Conservation (phyloP, 1,140 invertebrate species). For the Teleopsis dalmanni region DNA sequence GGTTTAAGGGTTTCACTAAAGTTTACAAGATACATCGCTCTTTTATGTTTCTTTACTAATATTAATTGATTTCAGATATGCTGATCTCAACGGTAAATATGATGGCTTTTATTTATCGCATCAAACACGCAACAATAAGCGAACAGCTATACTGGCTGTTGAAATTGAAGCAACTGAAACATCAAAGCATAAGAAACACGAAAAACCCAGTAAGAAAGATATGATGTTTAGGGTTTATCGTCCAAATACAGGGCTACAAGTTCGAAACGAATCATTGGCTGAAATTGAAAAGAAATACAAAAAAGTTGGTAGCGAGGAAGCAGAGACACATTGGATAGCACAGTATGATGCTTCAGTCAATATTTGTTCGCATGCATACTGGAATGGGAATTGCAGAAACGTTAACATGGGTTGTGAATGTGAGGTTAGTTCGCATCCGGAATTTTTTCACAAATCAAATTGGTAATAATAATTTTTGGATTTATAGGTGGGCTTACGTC, state of each 20-base stretch:
- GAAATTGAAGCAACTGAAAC: constrained; percentile 49
- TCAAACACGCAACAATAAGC: constrained; percentile 74
- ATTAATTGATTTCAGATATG: constrained; percentile 41
- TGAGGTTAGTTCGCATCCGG: constrained; percentile 52
- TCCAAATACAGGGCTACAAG: constrained; percentile 67
- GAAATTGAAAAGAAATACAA: constrained; percentile 93
- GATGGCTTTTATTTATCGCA: constrained; percentile 89
- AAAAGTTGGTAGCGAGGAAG: constrained; percentile 69
- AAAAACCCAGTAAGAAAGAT: constrained; percentile 61
- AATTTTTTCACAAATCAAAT: not conserved
- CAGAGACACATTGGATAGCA: constrained; percentile 80
- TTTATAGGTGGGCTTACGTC: constrained; percentile 68
- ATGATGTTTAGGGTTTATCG: constrained; percentile 76
- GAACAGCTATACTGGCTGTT: constrained; percentile 76
- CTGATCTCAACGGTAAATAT: constrained; percentile 55
- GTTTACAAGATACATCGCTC: not conserved
- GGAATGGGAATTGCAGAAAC: constrained; percentile 84
- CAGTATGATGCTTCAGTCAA: constrained; percentile 79
- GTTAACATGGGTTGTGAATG: constrained; percentile 71
- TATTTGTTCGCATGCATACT: constrained; percentile 87
- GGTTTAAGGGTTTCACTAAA: not conserved
- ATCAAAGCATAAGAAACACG: constrained; percentile 44
- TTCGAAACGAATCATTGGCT: constrained; percentile 75
- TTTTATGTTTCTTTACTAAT: not conserved
- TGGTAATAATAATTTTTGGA: not conserved